Evolutionary conservation across 2,113 vertebrate genomes (phyloP).

Genomic region (Megaleporinus macrocephalus): DNA sequence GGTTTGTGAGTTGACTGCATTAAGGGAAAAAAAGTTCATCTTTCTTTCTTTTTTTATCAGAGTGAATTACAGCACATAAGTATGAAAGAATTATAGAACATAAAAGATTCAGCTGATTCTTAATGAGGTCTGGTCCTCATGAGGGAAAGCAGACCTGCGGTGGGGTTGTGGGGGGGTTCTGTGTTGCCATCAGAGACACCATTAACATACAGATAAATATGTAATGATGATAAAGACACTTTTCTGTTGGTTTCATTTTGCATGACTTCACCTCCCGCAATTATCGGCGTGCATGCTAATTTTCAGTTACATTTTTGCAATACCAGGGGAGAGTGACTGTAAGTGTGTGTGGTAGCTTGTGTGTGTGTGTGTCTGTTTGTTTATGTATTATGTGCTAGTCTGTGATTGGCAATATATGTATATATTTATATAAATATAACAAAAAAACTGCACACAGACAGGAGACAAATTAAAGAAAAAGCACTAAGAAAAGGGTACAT

Average conservation of each 20-base stretch:
- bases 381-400: slow-evolving; percentile 20
- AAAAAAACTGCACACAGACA: too few species aligned
- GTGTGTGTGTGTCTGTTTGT: slow-evolving; percentile 9
- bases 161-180: slow-evolving; percentile 8
- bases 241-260: slow-evolving; percentile 72
- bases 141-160: slow-evolving; percentile 42
- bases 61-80: slow-evolving; percentile 70
- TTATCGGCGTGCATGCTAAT: slow-evolving; percentile 64
- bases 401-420: neutral
- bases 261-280: slow-evolving; percentile 75
- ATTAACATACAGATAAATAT: slow-evolving; percentile 80
- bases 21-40: slow-evolving; percentile 54
- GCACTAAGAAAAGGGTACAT: too few species aligned
- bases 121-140: slow-evolving; percentile 74
- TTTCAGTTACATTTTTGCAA: slow-evolving; percentile 42
- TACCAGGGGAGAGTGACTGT: slow-evolving; percentile 32
- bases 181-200: slow-evolving; percentile 67
- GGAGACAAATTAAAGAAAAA: too few species aligned
- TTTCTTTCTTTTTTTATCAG: slow-evolving; percentile 72
- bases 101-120: slow-evolving; percentile 76
- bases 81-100: slow-evolving; percentile 80
- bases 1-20: slow-evolving; percentile 60
- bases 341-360: neutral
- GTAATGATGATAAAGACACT: slow-evolving; percentile 77
- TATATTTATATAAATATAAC: too few species aligned